These are phyloP conservation scores for Coendou prehensilis DNA, from an alignment of 2,797 vertebrate genomes.

Conservation along the genomic window DNA sequence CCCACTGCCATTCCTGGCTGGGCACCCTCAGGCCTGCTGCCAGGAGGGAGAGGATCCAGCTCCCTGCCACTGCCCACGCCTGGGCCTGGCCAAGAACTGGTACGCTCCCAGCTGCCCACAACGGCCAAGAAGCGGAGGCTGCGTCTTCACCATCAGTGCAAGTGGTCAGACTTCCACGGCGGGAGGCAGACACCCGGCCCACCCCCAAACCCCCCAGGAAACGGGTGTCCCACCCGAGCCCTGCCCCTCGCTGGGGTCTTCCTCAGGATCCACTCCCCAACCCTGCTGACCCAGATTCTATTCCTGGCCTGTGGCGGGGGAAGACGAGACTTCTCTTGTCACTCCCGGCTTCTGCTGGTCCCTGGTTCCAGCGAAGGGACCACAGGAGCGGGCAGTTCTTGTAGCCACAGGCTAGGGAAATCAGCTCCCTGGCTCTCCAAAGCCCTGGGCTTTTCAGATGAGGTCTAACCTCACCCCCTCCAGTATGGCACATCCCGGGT, in stretches of 20 bases:
- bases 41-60: not conserved
- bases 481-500: not conserved
- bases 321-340: not conserved
- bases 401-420: fast-evolving
- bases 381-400: not conserved
- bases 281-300: conserved; percentile 9
- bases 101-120: not conserved
- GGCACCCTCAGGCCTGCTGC: conserved; percentile 25
- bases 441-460: not conserved
- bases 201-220: not conserved
- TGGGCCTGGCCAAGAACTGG: not conserved
- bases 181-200: not conserved
- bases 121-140: not conserved
- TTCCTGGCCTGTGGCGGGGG: not conserved
- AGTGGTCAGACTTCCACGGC: not conserved
- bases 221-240: not conserved
- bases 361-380: not conserved
- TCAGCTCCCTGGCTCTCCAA: not conserved
- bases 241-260: not conserved
- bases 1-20: not conserved
- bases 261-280: not conserved
- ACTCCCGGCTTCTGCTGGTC: not conserved
- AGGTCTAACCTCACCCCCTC: not conserved
- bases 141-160: not conserved
- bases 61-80: conserved; percentile 13